These are phyloP conservation scores for Caenorhabditis becei DNA, from an alignment of 2,888 invertebrate genomes.

Conservation along the genomic window DNA sequence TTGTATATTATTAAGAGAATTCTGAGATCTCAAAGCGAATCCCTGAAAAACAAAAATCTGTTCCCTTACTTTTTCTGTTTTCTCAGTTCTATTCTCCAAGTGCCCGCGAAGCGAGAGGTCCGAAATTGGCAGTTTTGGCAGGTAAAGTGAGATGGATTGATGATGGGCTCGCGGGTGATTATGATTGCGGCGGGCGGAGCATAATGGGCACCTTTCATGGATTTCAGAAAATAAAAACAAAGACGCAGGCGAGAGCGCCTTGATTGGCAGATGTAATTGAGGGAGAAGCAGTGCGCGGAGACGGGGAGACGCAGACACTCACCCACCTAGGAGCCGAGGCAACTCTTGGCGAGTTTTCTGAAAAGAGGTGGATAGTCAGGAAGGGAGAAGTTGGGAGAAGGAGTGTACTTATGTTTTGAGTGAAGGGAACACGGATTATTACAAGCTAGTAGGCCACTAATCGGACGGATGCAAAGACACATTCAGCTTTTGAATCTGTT, in stretches of 20 bases:
- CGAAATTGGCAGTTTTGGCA: background rate
- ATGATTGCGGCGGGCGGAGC: conserved; percentile 2
- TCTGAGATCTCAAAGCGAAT: no score
- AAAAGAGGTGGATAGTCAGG: background rate
- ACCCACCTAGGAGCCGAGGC: conserved; percentile 5
- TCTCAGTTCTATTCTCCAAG: background rate
- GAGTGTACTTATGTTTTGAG: background rate
- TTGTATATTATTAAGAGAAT: background rate
- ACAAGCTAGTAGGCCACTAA: background rate
- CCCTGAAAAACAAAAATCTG: no score
- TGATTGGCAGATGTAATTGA: conserved; percentile 60
- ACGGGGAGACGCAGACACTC: conserved; percentile 31
- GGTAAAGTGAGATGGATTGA: conserved; percentile 21
- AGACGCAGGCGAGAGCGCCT: conserved; percentile 19
- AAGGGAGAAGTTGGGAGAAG: background rate
- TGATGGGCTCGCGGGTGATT: conserved; percentile 11
- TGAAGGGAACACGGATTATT: conserved; percentile 1
- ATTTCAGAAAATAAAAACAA: conserved; percentile 7
- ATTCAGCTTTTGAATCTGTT: no score
- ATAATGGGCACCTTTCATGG: conserved; percentile 18
- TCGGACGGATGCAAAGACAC: no score
- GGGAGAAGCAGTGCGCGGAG: conserved; percentile 11
- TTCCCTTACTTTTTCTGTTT: background rate
- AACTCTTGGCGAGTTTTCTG: conserved; percentile 6
- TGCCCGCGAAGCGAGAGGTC: background rate